Evolutionary conservation across 2,888 invertebrate genomes (phyloP).

Genomic region (Ephialtes manifestator): DNA sequence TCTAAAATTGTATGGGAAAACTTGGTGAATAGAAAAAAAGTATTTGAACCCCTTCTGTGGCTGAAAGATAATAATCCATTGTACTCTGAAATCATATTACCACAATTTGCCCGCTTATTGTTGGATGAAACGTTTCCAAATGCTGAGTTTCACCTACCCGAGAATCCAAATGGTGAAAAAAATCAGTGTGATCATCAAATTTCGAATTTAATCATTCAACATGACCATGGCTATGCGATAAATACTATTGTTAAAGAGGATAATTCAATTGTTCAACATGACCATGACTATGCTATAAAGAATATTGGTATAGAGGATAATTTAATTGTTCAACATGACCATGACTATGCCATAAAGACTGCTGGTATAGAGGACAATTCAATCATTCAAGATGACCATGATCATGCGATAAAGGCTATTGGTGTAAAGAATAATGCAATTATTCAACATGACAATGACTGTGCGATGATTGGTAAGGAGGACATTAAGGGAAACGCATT

Average conservation of each 20-base stretch:
- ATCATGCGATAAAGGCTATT: no score
- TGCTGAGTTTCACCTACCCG: constrained; percentile 35
- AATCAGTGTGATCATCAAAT: not conserved
- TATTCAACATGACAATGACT: not conserved
- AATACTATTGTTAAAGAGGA: not conserved
- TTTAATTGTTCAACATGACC: no score
- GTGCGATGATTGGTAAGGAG: constrained; percentile 8
- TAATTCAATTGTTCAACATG: no score
- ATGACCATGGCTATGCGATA: no score
- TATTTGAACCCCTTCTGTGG: constrained; percentile 74
- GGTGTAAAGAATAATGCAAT: no score
- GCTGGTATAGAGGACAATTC: no score
- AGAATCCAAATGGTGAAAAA: not conserved
- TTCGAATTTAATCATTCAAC: no score
- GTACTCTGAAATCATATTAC: constrained; percentile 75
- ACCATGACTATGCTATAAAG: no score
- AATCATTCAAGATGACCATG: no score
- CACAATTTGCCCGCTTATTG: constrained; percentile 58
- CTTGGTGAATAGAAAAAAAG: constrained; percentile 75
- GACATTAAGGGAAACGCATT: constrained; percentile 1
- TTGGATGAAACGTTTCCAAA: constrained; percentile 48
- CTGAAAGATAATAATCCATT: constrained; percentile 75
- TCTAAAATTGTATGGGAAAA: constrained; percentile 76
- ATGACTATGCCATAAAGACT: no score
- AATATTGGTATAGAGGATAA: not conserved